phyloP scores from a whole-genome alignment of 2,888 invertebrate species.

The Microplitis manilae region DNA sequence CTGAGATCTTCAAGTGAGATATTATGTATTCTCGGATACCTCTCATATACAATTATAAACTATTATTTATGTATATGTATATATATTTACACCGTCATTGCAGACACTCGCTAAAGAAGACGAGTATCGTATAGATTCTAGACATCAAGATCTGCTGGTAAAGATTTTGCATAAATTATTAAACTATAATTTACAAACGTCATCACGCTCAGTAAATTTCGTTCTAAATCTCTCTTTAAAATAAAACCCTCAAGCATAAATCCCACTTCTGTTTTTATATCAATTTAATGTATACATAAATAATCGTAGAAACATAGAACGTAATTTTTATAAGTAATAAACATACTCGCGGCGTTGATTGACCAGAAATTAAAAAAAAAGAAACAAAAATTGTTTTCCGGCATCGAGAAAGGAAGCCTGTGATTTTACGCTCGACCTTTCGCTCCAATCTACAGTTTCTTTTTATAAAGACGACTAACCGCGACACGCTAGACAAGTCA shows the following conservation, averaged over 20 bases:
- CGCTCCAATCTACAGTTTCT: slow-evolving; percentile 27
- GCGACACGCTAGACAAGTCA: not conserved
- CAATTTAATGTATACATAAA: not conserved
- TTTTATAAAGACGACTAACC: not conserved
- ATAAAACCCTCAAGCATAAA: not conserved
- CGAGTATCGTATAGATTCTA: not conserved
- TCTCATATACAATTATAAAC: slow-evolving; percentile 30
- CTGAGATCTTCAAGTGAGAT: slow-evolving; percentile 57
- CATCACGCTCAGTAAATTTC: not conserved
- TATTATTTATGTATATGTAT: not conserved
- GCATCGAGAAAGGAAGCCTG: slow-evolving; percentile 42
- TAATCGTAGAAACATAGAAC: too few species aligned
- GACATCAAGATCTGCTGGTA: not conserved
- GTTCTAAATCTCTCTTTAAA: not conserved
- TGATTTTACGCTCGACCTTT: slow-evolving; percentile 49
- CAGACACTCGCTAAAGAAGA: too few species aligned
- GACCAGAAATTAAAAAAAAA: not conserved
- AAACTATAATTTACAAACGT: not conserved
- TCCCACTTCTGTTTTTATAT: not conserved
- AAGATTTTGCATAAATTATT: not conserved
- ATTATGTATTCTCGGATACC: slow-evolving; percentile 33
- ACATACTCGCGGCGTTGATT: not conserved
- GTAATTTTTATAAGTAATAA: too few species aligned
- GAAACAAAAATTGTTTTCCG: slow-evolving; percentile 36
- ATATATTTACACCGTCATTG: not conserved